These are phyloP conservation scores for Trochalopteron elliotii DNA, from an alignment of 2,113 vertebrate species.

Conservation along the genomic window DNA sequence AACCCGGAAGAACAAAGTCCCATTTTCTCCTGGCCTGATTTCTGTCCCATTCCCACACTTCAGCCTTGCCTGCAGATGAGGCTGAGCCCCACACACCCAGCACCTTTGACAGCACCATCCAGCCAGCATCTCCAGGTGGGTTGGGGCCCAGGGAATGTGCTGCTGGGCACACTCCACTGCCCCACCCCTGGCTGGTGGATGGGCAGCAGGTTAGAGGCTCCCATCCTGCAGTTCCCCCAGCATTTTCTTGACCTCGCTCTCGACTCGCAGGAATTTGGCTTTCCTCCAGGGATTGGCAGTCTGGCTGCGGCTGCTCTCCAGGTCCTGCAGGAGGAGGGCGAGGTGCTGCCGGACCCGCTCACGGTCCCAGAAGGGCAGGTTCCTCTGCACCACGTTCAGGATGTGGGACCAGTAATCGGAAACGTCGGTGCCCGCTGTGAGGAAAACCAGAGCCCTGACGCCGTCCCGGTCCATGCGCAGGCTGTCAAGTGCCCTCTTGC, in stretches of 20 bases:
- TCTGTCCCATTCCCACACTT: neutral
- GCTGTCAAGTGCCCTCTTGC: conserved; percentile 80
- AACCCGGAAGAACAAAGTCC: neutral
- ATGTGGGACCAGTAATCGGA: conserved; percentile 90
- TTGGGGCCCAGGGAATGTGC: accelerated
- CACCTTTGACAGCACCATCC: neutral
- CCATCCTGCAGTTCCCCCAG: conserved; percentile 59
- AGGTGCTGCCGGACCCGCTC: conserved; percentile 83
- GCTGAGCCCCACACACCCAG: neutral
- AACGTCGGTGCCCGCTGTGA: conserved; percentile 85
- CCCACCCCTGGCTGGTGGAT: neutral
- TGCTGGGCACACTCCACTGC: neutral
- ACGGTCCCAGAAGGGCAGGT: conserved; percentile 85
- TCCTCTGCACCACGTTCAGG: conserved; percentile 82
- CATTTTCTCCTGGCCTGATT: neutral
- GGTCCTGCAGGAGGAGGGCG: conserved; percentile 83
- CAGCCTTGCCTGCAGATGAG: neutral
- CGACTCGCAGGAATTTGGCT: conserved; percentile 85
- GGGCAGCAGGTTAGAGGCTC: neutral
- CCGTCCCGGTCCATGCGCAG: conserved; percentile 61
- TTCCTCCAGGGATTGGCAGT: conserved; percentile 87
- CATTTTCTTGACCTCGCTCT: conserved; percentile 81
- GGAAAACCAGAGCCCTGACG: conserved; percentile 85
- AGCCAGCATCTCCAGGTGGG: neutral
- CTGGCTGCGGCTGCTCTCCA: conserved; percentile 86